Base-by-base conservation (phyloP, 2,797 vertebrate genomes). In the Dipus sagitta region DNA sequence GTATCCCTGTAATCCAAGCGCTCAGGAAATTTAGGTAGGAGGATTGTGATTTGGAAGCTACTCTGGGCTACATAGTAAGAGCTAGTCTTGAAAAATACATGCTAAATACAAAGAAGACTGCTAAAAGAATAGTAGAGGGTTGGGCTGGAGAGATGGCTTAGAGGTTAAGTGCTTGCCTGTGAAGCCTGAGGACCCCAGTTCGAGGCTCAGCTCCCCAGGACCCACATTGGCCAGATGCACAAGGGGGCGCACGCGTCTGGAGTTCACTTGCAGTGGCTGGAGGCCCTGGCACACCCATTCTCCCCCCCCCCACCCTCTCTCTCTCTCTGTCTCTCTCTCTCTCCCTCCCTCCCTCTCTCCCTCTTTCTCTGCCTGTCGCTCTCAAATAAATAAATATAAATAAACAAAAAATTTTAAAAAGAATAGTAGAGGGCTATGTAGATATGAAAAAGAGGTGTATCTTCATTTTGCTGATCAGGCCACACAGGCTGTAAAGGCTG, bases 91-190 rank as follows among this genome's bases (percentile, higher is more conserved):
- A 26, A 34, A 85, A 58, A 71, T 58, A 5, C 26, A 12, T 23
- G 82, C 24, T 87, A 42, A 68, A 58, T 34, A 76, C 47, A 34
- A 70, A 88, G 21, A 91, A 74, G 76, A 54, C n/a, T 88, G 84
- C 64, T 6, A 6, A 77, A 91, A 58, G 62, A 83, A 85, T 23
- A 82, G 47, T 26, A 86, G 26, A 26, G 8, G 79, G 9, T 58
- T 75, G 24, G 38, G 38, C 38, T 38, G 38, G 38, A 38, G 38
- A 38, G 38, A 38, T 38, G 38, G 38, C 38, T 38, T 38, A 38
- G 38, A 3, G 38, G 38, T 38, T 38, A 38, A 38, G 6, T 6
- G 6, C 38, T 38, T 38, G 38, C 38, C 38, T 38, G 38, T 38
- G 38, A 38, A 38, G 38, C 38, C 38, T 38, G 38, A 38, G 38